phyloP scores from a whole-genome alignment of 2,113 vertebrate species.

The Macquaria ambigua region DNA sequence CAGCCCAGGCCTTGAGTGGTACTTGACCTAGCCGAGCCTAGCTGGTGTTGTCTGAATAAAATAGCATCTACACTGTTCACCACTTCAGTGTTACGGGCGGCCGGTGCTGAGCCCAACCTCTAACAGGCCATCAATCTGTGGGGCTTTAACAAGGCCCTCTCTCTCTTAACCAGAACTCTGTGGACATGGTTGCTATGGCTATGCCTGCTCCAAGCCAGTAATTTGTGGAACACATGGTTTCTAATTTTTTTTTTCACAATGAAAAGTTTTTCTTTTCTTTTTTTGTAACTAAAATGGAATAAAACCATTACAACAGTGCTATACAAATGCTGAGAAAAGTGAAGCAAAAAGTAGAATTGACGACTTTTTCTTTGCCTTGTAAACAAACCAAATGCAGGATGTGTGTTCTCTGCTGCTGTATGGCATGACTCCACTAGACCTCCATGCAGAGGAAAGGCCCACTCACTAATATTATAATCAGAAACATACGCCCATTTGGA shows the following conservation, averaged over 20 bases:
- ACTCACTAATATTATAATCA: conserved; percentile 75
- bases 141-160: conserved; percentile 77
- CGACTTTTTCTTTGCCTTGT: conserved; percentile 48
- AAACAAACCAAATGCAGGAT: conserved; percentile 68
- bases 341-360: conserved; percentile 43
- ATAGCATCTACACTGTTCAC: conserved; percentile 51
- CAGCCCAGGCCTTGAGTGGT: conserved; percentile 59
- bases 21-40: conserved; percentile 71
- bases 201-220: conserved; percentile 71
- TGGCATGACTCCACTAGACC: conserved; percentile 71
- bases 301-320: conserved; percentile 59
- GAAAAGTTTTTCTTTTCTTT: conserved; percentile 48
- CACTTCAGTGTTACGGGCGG: conserved; percentile 34
- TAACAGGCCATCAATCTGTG: conserved; percentile 80
- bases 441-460: conserved; percentile 66
- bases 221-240: conserved; percentile 80
- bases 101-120: conserved; percentile 52
- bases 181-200: conserved; percentile 84
- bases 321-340: conserved; percentile 51
- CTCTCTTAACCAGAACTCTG: conserved; percentile 77
- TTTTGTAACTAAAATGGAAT: conserved; percentile 50
- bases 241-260: conserved; percentile 64
- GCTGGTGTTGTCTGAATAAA: conserved; percentile 63
- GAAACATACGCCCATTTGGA: conserved; percentile 81
- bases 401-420: conserved; percentile 67